Base-by-base conservation (phyloP, 1,140 invertebrate genomes). In the Drosophila simulans region DNA sequence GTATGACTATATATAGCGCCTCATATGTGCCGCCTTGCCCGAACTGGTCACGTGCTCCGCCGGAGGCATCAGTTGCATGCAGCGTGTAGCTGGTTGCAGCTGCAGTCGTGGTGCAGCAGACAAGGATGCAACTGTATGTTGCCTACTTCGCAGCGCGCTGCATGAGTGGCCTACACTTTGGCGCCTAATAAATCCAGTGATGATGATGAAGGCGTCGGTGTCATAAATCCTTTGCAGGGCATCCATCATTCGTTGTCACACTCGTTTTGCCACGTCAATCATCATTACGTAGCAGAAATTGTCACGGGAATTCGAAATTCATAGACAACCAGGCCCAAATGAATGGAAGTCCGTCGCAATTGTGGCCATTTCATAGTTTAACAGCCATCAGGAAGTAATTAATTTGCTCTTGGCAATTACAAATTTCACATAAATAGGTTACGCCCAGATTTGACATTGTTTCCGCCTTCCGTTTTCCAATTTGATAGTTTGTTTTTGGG, bases 221-320 rank as follows among this genome's bases (percentile, higher is more conserved):
- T n/a, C n/a, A n/a, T n/a, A n/a, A n/a, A n/a, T n/a, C n/a, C 17
- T 17, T 17, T 17, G 22, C 59, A 59, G 59, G 17, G 54, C 40
- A 63, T 59, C 25, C 59, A 58, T 42, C 59, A 27, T 63, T 59
- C 37, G 59, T 8, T 62, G 59, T 59, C 53, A 12, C 35, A 3
- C 15, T 31, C 57, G 59, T 63, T 63, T 63, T 42, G 59, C 27
- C 59, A 59, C 59, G 59, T 59, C 59, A 59, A 63, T 63, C 59
- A 59, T 63, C 54, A 59, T 63, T 63, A 59, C 59, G 37, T 11
- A 11, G 35, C 53, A 59, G 35, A 63, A 42, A 63, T 42, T 20
- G 31, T 35, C 27, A 13, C 5, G 31, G 31, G 31, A 35, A 52
- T 52, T 20, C 31, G 11, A 8, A 35, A 35, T 52, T 13, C 49